Conservation (phyloP, 2,888 invertebrate genomes). For the Stenchaetothrips biformis region DNA sequence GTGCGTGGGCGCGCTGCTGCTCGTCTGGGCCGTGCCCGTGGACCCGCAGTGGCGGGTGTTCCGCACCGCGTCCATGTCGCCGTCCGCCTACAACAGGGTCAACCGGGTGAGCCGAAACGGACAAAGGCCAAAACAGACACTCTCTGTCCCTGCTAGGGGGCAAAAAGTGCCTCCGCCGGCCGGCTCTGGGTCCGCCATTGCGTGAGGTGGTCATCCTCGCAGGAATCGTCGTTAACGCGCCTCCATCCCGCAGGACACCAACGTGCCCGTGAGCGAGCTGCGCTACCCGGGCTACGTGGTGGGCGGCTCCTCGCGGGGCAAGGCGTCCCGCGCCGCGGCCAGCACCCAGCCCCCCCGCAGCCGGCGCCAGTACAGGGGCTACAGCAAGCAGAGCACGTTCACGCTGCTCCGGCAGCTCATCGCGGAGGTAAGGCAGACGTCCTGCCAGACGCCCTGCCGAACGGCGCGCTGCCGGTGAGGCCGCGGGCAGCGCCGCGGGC, state of each 20-base stretch:
- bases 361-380: constrained; percentile 10
- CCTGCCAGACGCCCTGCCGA: too few relatives aligned
- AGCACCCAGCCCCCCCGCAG: neutral
- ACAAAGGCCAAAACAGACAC: too few relatives aligned
- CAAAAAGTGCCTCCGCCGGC: too few relatives aligned
- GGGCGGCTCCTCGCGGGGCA: neutral
- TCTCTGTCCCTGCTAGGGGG: too few relatives aligned
- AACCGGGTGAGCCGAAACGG: too few relatives aligned
- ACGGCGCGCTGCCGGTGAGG: too few relatives aligned
- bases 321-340: neutral
- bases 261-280: constrained; percentile 6
- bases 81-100: neutral
- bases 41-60: constrained; percentile 8
- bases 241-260: neutral
- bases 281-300: neutral
- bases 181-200: too few relatives aligned
- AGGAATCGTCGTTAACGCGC: too few relatives aligned
- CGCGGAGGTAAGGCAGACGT: neutral
- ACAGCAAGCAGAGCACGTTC: constrained; percentile 12
- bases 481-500: neutral
- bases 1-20: neutral
- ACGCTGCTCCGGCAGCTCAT: constrained; percentile 11
- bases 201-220: too few relatives aligned
- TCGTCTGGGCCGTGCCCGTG: constrained; percentile 15
- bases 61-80: neutral